Percentiles rank a stretch among this genome's conserved stretches.
These are phyloP conservation scores for Drosophila sucinea DNA, from an alignment of 1,140 invertebrate species.

Conservation along the genomic window DNA sequence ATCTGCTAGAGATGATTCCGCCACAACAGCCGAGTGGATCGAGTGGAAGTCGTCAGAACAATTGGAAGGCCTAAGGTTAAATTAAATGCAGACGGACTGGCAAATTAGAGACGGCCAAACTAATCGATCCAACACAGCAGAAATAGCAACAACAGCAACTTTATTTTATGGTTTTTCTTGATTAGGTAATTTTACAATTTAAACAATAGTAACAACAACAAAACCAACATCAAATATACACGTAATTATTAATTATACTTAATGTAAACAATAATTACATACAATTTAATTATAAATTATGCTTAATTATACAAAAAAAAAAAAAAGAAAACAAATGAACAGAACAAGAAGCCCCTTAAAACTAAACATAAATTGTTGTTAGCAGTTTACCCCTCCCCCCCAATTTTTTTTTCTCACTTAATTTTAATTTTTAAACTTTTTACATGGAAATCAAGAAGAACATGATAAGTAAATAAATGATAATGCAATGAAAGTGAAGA, in stretches of 20 bases:
- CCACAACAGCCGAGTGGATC: constrained; percentile 84
- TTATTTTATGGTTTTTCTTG: constrained; percentile 64
- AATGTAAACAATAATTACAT: constrained; percentile 75
- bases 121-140: constrained; percentile 28
- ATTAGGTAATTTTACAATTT: constrained; percentile 80
- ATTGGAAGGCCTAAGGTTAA: constrained; percentile 80
- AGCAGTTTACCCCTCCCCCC: constrained; percentile 36
- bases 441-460: constrained; percentile 26
- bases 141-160: constrained; percentile 35
- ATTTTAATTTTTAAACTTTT: constrained; percentile 47
- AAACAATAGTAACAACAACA: constrained; percentile 24
- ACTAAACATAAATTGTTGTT: constrained; percentile 61
- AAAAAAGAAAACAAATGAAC: constrained; percentile 16
- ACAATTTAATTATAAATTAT: constrained; percentile 69
- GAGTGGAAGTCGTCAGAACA: constrained; percentile 81
- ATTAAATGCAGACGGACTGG: neutral
- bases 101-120: neutral
- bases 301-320: constrained; percentile 49
- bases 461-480: constrained; percentile 31
- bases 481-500: constrained; percentile 43
- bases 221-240: constrained; percentile 62
- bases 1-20: constrained; percentile 98
- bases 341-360: constrained; percentile 22
- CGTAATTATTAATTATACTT: constrained; percentile 69
- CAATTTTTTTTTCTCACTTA: constrained; percentile 49